Evolutionary conservation across 2,888 invertebrate genomes (phyloP).

Genomic region (Orthonevra nobilis): DNA sequence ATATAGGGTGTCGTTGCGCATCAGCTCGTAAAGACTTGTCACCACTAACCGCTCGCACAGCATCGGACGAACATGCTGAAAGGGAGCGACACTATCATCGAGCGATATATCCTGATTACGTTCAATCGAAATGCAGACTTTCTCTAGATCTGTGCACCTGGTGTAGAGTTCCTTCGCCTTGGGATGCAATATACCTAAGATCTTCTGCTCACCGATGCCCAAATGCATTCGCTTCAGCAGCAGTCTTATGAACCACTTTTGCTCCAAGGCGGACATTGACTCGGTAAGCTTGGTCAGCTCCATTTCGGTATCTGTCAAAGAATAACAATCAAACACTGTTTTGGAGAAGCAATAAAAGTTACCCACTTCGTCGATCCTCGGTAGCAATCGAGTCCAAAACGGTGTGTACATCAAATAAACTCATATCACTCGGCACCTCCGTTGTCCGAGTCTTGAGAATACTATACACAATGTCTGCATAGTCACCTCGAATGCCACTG

Average conservation of each 20-base stretch:
- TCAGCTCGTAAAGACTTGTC: constrained; percentile 81
- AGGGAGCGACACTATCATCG: constrained; percentile 82
- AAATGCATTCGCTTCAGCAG: constrained; percentile 92
- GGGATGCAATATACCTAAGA: constrained; percentile 88
- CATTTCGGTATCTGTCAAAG: constrained; percentile 81
- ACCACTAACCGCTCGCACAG: constrained; percentile 88
- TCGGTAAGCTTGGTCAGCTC: constrained; percentile 85
- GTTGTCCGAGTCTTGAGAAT: constrained; percentile 84
- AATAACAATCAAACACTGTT: neutral
- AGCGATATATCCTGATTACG: constrained; percentile 64
- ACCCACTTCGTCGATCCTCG: constrained; percentile 83
- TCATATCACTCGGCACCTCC: constrained; percentile 81
- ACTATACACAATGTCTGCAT: constrained; percentile 88
- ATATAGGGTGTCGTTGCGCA: constrained; percentile 79
- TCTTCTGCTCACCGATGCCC: constrained; percentile 86
- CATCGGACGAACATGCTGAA: constrained; percentile 93
- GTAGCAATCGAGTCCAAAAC: constrained; percentile 88
- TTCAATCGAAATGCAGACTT: constrained; percentile 81
- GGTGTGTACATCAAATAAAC: constrained; percentile 86
- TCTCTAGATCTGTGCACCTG: constrained; percentile 85
- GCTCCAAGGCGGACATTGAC: constrained; percentile 86
- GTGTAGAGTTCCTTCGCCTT: constrained; percentile 89
- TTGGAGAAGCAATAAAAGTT: constrained; percentile 71
- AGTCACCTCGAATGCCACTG: constrained; percentile 84
- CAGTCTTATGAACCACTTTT: constrained; percentile 95